These are phyloP conservation scores for Paracyprichromis sp. DNA, from an alignment of 2,113 vertebrate genomes.

Conservation along the genomic window DNA sequence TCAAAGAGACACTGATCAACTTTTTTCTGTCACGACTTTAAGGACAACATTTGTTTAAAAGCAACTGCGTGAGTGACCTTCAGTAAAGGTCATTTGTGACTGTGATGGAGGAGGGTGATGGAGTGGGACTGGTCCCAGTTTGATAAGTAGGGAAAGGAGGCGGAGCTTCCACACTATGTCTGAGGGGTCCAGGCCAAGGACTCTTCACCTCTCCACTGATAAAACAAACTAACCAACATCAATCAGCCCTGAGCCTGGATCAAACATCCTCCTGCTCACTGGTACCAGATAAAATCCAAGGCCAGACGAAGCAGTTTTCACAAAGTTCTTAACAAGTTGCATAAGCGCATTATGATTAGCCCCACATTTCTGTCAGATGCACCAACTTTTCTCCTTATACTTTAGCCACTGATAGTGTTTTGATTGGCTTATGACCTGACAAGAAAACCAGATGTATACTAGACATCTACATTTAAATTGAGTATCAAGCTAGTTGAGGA, in stretches of 20 bases:
- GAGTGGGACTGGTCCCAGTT: not conserved
- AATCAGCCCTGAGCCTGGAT: not conserved
- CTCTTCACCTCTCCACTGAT: not conserved
- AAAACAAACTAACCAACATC: not conserved
- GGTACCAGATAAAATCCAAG: not conserved
- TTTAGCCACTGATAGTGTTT: not conserved
- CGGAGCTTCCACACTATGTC: not conserved
- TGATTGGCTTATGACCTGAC: not conserved
- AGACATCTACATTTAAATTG: not conserved
- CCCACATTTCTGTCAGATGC: not conserved
- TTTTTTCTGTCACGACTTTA: not conserved
- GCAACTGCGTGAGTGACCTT: slow-evolving; percentile 56
- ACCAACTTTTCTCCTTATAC: no score
- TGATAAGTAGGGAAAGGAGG: not conserved
- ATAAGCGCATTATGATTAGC: not conserved
- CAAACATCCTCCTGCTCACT: not conserved
- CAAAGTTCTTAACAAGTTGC: not conserved
- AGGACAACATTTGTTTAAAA: not conserved
- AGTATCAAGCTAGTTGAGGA: not conserved
- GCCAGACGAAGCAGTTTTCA: not conserved
- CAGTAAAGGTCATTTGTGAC: slow-evolving; percentile 41
- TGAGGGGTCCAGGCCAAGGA: slow-evolving; percentile 2
- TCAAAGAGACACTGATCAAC: not conserved
- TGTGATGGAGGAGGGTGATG: not conserved
- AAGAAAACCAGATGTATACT: not conserved